phyloP scores from a whole-genome alignment of 2,888 invertebrate species.

The Calephelis perditalis region DNA sequence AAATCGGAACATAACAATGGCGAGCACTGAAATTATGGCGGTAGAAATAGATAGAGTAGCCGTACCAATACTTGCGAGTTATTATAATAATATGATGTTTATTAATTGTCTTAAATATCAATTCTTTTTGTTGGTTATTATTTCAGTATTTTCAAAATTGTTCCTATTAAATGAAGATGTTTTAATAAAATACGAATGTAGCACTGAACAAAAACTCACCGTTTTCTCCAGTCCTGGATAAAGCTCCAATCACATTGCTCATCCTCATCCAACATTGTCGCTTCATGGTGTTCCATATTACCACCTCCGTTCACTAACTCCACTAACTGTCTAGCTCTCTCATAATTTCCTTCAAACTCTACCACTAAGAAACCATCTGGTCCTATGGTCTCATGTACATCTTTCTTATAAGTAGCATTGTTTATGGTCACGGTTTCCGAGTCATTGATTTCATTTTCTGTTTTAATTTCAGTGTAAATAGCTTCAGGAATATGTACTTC shows the following conservation, averaged over 20 bases:
- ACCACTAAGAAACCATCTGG: slow-evolving; percentile 79
- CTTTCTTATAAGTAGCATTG: slow-evolving; percentile 64
- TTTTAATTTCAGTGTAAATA: slow-evolving; percentile 63
- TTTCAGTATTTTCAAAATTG: too few relatives aligned
- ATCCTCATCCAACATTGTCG: slow-evolving; percentile 64
- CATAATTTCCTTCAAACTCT: slow-evolving; percentile 80
- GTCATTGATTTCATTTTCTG: slow-evolving; percentile 40
- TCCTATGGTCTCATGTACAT: slow-evolving; percentile 57
- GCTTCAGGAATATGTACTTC: slow-evolving; percentile 65
- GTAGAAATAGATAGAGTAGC: too few relatives aligned
- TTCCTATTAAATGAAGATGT: too few relatives aligned
- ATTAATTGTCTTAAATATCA: too few relatives aligned
- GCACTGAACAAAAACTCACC: slow-evolving; percentile 56
- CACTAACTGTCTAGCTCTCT: slow-evolving; percentile 79
- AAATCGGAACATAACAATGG: too few relatives aligned
- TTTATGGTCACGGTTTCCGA: slow-evolving; percentile 52
- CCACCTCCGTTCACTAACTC: slow-evolving; percentile 73
- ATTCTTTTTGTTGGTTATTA: too few relatives aligned
- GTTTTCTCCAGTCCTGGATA: slow-evolving; percentile 85
- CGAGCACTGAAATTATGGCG: too few relatives aligned
- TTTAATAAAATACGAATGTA: too few relatives aligned
- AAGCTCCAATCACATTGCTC: slow-evolving; percentile 85
- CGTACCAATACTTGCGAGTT: slow-evolving; percentile 19
- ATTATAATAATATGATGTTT: too few relatives aligned
- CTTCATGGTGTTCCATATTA: slow-evolving; percentile 62